Evolutionary conservation across 2,888 invertebrate species (phyloP).

Genomic region (Miltochrista miniata): DNA sequence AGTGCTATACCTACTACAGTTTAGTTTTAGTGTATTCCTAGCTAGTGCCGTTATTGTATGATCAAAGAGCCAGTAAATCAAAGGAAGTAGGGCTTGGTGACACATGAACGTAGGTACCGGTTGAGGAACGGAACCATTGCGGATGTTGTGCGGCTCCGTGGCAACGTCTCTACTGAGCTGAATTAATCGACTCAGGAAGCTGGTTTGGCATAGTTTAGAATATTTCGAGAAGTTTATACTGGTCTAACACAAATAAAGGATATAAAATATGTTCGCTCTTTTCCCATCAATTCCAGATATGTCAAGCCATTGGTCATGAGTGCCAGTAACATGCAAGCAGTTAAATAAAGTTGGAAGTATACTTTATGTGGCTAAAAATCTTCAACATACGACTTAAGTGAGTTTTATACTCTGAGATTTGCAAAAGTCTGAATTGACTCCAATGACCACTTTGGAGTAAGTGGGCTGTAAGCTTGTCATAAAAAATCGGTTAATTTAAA

Average conservation of each 20-base stretch:
- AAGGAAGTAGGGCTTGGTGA: constrained; percentile 27
- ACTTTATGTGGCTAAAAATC: too few species aligned
- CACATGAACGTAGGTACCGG: constrained; percentile 17
- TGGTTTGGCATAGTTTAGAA: neutral
- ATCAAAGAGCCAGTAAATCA: constrained; percentile 35
- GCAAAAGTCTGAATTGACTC: too few species aligned
- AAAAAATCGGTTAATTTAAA: neutral
- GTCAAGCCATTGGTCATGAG: too few species aligned
- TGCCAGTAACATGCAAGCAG: too few species aligned
- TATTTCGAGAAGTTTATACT: constrained; percentile 23
- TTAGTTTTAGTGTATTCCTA: neutral
- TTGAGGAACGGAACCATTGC: constrained; percentile 20
- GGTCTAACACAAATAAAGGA: neutral
- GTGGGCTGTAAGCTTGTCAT: neutral
- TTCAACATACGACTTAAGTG: too few species aligned
- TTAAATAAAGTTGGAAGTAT: too few species aligned
- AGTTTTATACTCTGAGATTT: too few species aligned
- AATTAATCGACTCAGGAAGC: constrained; percentile 2
- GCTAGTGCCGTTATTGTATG: constrained; percentile 11
- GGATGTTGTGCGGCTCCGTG: constrained; percentile 23
- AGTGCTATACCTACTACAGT: too few species aligned
- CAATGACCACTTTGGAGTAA: too few species aligned
- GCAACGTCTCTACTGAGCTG: constrained; percentile 8
- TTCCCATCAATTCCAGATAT: too few species aligned
- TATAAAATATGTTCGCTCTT: neutral